Percentiles rank a stretch among this genome's conserved stretches.
Conservation (phyloP, 2,797 vertebrate genomes). For the Enteromius mattozi region DNA sequence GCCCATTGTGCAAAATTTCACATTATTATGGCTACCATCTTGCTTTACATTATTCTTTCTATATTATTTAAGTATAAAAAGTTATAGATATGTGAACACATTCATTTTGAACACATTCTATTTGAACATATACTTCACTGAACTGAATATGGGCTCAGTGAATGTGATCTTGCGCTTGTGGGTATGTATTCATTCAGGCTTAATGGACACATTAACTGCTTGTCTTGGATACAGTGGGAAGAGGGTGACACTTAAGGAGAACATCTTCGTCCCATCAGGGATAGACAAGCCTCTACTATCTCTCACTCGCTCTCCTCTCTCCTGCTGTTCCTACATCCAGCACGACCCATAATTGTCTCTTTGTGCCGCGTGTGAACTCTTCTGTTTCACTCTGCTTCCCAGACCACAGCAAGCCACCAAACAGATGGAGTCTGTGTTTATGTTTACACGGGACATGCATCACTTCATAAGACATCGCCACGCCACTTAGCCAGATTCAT, state of each 20-base stretch:
- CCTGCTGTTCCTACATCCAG: slow-evolving; percentile 62
- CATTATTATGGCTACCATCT: background rate
- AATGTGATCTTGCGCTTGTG: slow-evolving; percentile 1
- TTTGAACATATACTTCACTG: slow-evolving; percentile 26
- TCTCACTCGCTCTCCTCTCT: slow-evolving; percentile 63
- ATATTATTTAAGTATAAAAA: background rate
- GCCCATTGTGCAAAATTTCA: background rate
- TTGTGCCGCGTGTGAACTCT: slow-evolving; percentile 83
- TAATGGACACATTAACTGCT: slow-evolving; percentile 66
- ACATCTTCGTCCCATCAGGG: slow-evolving; percentile 70
- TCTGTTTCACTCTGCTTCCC: slow-evolving; percentile 76
- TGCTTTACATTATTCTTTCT: background rate
- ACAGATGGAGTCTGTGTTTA: slow-evolving; percentile 86
- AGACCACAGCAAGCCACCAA: slow-evolving; percentile 77
- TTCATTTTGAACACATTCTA: background rate
- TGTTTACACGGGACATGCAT: slow-evolving; percentile 67
- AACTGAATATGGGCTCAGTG: background rate
- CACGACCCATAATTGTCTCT: slow-evolving; percentile 80
- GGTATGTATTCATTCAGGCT: slow-evolving; percentile 55
- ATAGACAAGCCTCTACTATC: slow-evolving; percentile 80
- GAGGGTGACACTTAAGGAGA: slow-evolving; percentile 72
- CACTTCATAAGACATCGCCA: slow-evolving; percentile 65
- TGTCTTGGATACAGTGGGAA: slow-evolving; percentile 67
- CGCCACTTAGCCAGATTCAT: slow-evolving; percentile 76
- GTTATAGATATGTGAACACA: background rate